Evolutionary conservation across 2,888 invertebrate genomes (phyloP).

Genomic region (Acleris emargana): DNA sequence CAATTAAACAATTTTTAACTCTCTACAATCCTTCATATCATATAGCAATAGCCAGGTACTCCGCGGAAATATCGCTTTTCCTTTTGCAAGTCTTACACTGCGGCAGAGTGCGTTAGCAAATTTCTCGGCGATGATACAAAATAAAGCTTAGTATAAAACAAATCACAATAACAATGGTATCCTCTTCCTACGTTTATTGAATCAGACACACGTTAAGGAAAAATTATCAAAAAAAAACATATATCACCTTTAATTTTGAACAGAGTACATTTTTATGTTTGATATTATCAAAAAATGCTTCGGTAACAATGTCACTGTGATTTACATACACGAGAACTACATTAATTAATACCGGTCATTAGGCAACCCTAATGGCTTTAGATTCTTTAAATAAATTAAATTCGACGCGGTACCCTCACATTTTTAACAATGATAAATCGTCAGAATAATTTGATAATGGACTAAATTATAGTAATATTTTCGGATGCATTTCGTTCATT

Average conservation of each 20-base stretch:
- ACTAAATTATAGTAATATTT: conserved; percentile 33
- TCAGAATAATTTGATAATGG: conserved; percentile 26
- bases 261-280: not conserved
- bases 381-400: conserved; percentile 9
- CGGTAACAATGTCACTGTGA: conserved; percentile 4
- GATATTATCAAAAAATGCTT: conserved; percentile 13
- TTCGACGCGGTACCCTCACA: conserved; percentile 28
- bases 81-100: too few species aligned
- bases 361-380: conserved; percentile 17
- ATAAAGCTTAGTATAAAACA: too few species aligned
- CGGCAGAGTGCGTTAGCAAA: too few species aligned
- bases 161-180: too few species aligned
- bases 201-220: too few species aligned
- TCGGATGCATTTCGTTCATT: conserved; percentile 32
- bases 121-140: too few species aligned
- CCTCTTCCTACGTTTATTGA: too few species aligned
- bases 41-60: too few species aligned
- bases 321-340: conserved; percentile 12
- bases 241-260: not conserved
- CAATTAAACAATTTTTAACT: too few species aligned
- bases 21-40: too few species aligned
- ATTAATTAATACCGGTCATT: conserved; percentile 29
- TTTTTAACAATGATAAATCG: conserved; percentile 31
- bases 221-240: too few species aligned
- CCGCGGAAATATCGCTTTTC: too few species aligned